Evolutionary conservation across 2,888 invertebrate species (phyloP).

Genomic region (Trissonchulus latispiculum): DNA sequence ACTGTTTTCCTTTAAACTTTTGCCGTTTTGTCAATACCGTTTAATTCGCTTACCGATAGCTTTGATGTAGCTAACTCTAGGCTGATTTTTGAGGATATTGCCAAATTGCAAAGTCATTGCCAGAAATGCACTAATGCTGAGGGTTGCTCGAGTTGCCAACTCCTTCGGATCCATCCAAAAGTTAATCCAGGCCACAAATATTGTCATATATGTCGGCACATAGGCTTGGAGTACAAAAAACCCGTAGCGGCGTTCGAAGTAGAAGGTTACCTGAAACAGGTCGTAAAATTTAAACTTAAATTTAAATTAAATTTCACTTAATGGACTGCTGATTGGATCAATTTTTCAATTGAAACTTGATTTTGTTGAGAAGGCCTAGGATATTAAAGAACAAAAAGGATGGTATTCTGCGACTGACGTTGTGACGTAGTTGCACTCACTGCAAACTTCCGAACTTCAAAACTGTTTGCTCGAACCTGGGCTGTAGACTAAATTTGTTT

Average conservation of each 20-base stretch:
- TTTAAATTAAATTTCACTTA: neutral
- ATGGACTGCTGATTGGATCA: too few relatives aligned
- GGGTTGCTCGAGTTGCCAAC: conserved; percentile 15
- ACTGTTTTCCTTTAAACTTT: too few relatives aligned
- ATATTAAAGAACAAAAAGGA: too few relatives aligned
- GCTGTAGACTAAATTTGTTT: too few relatives aligned
- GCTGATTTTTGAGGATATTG: conserved; percentile 26
- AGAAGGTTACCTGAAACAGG: conserved; percentile 1
- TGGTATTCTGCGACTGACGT: too few relatives aligned
- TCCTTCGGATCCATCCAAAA: conserved; percentile 26
- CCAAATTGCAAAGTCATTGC: conserved; percentile 26
- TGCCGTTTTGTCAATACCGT: too few relatives aligned
- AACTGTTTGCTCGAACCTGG: too few relatives aligned
- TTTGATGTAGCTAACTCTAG: conserved; percentile 25
- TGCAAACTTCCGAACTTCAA: too few relatives aligned
- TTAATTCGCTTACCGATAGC: conserved; percentile 10
- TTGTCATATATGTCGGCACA: conserved; percentile 25
- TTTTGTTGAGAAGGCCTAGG: too few relatives aligned
- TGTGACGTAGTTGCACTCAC: too few relatives aligned
- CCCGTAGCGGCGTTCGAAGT: conserved; percentile 18
- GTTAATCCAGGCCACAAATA: conserved; percentile 24
- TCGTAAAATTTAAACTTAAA: too few relatives aligned
- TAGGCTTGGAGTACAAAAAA: conserved; percentile 23
- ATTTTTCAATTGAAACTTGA: neutral
- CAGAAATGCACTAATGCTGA: conserved; percentile 25